Evolutionary conservation across 2,888 invertebrate species (phyloP).

Genomic region (Eupithecia centaureata): DNA sequence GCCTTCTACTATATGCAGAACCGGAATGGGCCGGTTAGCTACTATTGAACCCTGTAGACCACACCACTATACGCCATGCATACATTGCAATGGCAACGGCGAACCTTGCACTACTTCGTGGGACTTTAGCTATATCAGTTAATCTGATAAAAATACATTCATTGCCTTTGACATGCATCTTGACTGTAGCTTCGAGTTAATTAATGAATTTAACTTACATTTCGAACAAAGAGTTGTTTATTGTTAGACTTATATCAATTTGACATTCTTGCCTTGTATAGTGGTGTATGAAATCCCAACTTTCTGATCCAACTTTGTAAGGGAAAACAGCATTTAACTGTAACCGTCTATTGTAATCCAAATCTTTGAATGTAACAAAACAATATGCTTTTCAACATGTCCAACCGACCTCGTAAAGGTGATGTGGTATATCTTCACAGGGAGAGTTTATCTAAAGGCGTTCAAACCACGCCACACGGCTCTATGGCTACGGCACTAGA

Average conservation of each 20-base stretch:
- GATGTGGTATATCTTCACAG: slow-evolving; percentile 15
- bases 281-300: not conserved
- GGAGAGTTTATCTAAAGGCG: slow-evolving; percentile 23
- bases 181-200: not conserved
- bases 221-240: not conserved
- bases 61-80: slow-evolving; percentile 36
- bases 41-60: slow-evolving; percentile 60
- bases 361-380: not conserved
- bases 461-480: slow-evolving; percentile 15
- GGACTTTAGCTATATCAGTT: not conserved
- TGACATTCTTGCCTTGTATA: not conserved
- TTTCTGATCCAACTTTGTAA: not conserved
- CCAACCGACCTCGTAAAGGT: slow-evolving; percentile 6
- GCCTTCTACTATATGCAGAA: slow-evolving; percentile 77
- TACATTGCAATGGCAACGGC: slow-evolving; percentile 21
- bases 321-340: not conserved
- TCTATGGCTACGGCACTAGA: slow-evolving; percentile 33
- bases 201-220: too few species aligned
- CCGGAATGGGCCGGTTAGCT: slow-evolving; percentile 73
- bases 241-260: not conserved
- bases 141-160: not conserved
- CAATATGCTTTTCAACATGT: slow-evolving; percentile 12
- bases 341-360: not conserved
- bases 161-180: not conserved
- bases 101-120: not conserved